phyloP scores from a whole-genome alignment of 2,888 invertebrate genomes.

The Drosophila differens region DNA sequence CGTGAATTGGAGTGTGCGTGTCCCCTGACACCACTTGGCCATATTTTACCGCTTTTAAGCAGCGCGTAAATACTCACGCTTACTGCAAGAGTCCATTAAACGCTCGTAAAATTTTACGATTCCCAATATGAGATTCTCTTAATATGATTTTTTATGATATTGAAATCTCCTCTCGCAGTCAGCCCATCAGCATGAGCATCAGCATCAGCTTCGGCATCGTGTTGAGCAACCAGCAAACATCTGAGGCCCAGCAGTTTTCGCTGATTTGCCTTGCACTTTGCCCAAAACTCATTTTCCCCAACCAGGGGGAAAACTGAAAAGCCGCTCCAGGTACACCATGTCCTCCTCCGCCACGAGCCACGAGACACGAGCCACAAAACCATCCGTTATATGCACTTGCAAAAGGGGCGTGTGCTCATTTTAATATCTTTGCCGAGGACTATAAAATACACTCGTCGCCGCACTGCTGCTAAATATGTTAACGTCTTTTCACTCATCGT shows the following conservation, averaged over 20 bases:
- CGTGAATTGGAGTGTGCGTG: conserved; percentile 28
- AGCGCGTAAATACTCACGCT: conserved; percentile 80
- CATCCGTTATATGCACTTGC: conserved; percentile 21
- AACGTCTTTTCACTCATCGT: conserved; percentile 10
- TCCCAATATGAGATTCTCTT: conserved; percentile 84
- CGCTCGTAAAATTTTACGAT: conserved; percentile 85
- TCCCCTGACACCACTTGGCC: conserved; percentile 70
- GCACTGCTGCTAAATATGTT: conserved; percentile 45
- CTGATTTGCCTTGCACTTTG: conserved; percentile 54
- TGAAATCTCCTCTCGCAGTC: conserved; percentile 82
- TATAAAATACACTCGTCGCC: conserved; percentile 71
- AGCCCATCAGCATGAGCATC: conserved; percentile 39
- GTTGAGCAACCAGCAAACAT: conserved; percentile 46
- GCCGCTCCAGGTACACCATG: conserved; percentile 52
- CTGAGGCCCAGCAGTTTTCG: conserved; percentile 59
- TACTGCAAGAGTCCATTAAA: conserved; percentile 85
- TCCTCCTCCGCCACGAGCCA: conserved; percentile 16
- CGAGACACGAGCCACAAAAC: conserved; percentile 12
- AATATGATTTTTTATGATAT: conserved; percentile 85
- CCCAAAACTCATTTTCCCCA: conserved; percentile 54
- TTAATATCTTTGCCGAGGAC: conserved; percentile 73
- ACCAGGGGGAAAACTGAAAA: conserved; percentile 48
- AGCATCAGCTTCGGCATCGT: conserved; percentile 35
- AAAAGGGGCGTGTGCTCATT: conserved; percentile 57
- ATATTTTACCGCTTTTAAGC: conserved; percentile 79